A percentile compares a stretch with the other conserved stretches of the same genome.
Conservation (phyloP, 2,888 invertebrate genomes). For the Apamea crenata region DNA sequence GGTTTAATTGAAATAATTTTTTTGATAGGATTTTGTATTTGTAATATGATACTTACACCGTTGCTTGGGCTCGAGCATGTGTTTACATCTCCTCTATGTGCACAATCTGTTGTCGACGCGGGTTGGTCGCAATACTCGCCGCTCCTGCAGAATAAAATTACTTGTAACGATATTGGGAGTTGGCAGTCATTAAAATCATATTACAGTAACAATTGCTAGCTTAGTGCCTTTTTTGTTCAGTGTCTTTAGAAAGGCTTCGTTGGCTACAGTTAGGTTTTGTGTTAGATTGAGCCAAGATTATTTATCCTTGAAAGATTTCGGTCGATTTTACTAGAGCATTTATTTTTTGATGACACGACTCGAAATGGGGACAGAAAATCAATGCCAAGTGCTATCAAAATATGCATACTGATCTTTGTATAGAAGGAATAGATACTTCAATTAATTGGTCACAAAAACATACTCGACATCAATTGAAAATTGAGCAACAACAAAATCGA, state of each 20-base stretch:
- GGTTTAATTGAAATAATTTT: not conserved
- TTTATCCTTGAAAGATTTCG: constrained; percentile 14
- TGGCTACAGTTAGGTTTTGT: constrained; percentile 23
- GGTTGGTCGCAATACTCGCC: constrained; percentile 72
- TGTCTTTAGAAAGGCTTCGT: constrained; percentile 27
- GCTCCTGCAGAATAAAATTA: constrained; percentile 67
- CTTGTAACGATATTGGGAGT: not conserved
- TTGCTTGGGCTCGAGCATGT: constrained; percentile 71
- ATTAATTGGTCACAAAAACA: not conserved
- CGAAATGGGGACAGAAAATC: not conserved
- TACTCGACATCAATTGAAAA: not conserved
- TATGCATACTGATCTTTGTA: not conserved
- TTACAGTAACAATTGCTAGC: constrained; percentile 5
- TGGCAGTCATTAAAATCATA: constrained; percentile 10
- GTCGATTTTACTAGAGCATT: not conserved
- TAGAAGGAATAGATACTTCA: not conserved
- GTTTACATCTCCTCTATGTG: constrained; percentile 72
- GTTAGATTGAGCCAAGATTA: constrained; percentile 1
- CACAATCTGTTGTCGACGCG: constrained; percentile 61
- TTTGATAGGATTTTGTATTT: not conserved
- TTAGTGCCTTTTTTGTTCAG: constrained; percentile 16
- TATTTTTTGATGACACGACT: constrained; percentile 7
- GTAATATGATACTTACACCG: constrained; percentile 70
- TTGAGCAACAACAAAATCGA: not conserved
- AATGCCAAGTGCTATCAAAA: not conserved